These are phyloP conservation scores for Cinclus cinclus DNA, from an alignment of 2,113 vertebrate genomes.

Conservation along the genomic window DNA sequence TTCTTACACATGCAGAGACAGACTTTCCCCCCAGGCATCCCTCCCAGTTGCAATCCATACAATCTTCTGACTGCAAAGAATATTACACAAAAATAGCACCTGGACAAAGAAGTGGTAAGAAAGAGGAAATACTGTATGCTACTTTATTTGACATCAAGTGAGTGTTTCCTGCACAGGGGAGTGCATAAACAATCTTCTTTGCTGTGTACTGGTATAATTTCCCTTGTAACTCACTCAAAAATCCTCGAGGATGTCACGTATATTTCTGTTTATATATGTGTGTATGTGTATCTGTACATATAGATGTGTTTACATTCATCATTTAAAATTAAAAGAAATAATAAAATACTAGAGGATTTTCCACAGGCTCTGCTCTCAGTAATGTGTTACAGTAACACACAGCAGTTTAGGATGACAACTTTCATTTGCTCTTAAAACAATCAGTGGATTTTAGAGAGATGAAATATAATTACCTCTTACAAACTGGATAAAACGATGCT, in stretches of 20 bases:
- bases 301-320: not conserved
- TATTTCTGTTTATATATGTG: not conserved
- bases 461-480: conserved; percentile 3
- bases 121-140: not conserved
- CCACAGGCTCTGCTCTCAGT: not conserved
- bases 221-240: not conserved
- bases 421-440: not conserved
- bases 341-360: not conserved
- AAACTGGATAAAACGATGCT: conserved; percentile 4
- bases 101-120: not conserved
- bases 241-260: not conserved
- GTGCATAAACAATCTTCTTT: not conserved
- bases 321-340: not conserved
- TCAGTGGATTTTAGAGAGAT: not conserved
- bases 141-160: not conserved
- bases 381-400: not conserved
- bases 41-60: not conserved
- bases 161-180: not conserved
- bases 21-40: not conserved
- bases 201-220: not conserved
- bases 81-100: not conserved
- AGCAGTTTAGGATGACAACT: not conserved
- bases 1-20: not conserved
- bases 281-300: not conserved
- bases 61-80: not conserved